phyloP scores from a whole-genome alignment of 2,888 invertebrate genomes.

The Euzophera pinguis region DNA sequence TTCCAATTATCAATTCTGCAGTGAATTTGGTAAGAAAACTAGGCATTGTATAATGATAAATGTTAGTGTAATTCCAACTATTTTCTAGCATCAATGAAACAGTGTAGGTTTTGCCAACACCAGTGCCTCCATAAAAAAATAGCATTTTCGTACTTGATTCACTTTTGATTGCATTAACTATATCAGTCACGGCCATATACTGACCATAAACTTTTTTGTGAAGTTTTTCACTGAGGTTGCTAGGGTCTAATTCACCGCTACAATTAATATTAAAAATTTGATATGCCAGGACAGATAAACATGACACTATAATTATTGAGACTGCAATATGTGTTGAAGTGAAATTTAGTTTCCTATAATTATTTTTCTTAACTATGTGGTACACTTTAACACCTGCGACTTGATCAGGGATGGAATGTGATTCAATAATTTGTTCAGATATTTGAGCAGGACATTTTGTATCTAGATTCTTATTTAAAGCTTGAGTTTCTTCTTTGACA shows the following conservation, averaged over 20 bases:
- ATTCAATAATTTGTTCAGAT: background rate
- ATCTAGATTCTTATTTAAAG: no score
- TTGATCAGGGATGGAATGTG: background rate
- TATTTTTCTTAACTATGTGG: conserved; percentile 33
- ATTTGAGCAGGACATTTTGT: background rate
- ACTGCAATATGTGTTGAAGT: conserved; percentile 20
- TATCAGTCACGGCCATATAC: conserved; percentile 36
- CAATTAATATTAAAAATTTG: conserved; percentile 45
- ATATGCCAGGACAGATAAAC: conserved; percentile 38
- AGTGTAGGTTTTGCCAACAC: conserved; percentile 66
- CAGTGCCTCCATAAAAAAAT: conserved; percentile 65
- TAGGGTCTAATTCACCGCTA: conserved; percentile 37
- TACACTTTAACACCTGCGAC: conserved; percentile 34
- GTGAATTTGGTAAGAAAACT: conserved; percentile 50
- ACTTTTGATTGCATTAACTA: conserved; percentile 42
- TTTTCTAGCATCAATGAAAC: conserved; percentile 51
- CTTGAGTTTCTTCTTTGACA: conserved; percentile 8
- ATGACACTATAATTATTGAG: conserved; percentile 24
- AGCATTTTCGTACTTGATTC: conserved; percentile 47
- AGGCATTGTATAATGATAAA: conserved; percentile 68
- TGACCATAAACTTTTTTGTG: conserved; percentile 56
- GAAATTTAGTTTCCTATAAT: conserved; percentile 21
- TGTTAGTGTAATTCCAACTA: conserved; percentile 47
- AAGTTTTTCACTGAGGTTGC: conserved; percentile 35
- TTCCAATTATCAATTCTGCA: conserved; percentile 51